Evolutionary conservation across 2,797 vertebrate species (phyloP).

Genomic region (Phoxinus dragarum): DNA sequence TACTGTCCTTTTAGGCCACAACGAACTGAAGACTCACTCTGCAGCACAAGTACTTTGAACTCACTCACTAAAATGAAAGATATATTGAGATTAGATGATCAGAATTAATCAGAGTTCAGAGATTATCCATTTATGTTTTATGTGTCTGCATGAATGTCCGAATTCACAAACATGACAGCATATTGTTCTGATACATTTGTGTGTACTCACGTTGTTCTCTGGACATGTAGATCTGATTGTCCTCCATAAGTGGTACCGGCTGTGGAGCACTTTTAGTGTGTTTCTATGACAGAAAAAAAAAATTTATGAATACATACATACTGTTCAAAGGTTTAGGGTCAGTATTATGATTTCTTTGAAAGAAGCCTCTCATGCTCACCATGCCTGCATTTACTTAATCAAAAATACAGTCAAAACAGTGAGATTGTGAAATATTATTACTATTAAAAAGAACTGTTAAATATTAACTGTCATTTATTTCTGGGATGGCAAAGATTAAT

Average conservation of each 20-base stretch:
- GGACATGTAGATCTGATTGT: slow-evolving; percentile 90
- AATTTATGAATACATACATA: neutral
- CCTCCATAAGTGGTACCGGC: slow-evolving; percentile 81
- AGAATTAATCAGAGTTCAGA: neutral
- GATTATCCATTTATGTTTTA: neutral
- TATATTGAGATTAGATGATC: neutral
- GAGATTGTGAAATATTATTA: neutral
- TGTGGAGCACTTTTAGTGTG: neutral
- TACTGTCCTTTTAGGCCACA: slow-evolving; percentile 85
- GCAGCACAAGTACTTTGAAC: slow-evolving; percentile 86
- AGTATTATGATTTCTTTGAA: neutral
- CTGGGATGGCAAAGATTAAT: neutral
- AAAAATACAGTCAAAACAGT: neutral
- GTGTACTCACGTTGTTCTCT: slow-evolving; percentile 80
- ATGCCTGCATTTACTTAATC: neutral
- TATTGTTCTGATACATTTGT: neutral
- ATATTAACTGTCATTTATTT: neutral
- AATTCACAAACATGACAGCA: neutral
- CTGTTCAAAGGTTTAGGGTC: neutral
- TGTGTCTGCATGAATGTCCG: neutral
- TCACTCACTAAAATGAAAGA: slow-evolving; percentile 72
- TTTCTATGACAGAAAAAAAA: slow-evolving; percentile 54
- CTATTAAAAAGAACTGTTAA: neutral
- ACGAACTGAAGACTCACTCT: slow-evolving; percentile 82
- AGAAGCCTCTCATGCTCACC: no score